Base-by-base conservation (phyloP, 2,113 vertebrate species). In the Ascaphus truei region DNA sequence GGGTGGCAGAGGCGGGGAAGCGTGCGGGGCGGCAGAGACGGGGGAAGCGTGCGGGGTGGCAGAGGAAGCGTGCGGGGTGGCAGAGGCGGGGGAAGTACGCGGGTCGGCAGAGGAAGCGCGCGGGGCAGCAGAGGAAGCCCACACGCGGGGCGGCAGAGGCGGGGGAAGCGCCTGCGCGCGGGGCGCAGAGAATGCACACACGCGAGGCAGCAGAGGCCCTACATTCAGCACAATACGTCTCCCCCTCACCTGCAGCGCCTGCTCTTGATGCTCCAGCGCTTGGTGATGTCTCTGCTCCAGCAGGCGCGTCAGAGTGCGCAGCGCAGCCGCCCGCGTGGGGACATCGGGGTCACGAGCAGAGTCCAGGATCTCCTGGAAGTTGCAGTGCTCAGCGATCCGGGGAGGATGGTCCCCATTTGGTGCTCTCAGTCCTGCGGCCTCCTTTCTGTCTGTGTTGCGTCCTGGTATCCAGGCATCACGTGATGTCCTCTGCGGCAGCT, bases 291-390 rank as follows among this genome's bases (percentile, higher is more conserved):
- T 73, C 12, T 77, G 83, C 1, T 79, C 84, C 47, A 96, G 56
- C 75, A 84, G 84, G 50, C 43, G 68, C 68, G 89, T 79, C 5
- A 99, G 85, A 4, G 3, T 58, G 31, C 95, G 89, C 61, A 98
- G 76, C 15, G 95, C 92, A 0, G 89, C 88, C 0, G 93, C 92
- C 74, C 92, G 81, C 9, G 75, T 55, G 0, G 96, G 92, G 41
- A 97, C 82, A 1, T 96, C 91, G 0, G 92, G 88, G 75, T 98
- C 91, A 1, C 84, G 96, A 2, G 94, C 93, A 1, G 91, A 86
- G 4, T 90, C 12, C 43, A 98, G 79, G 45, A 88, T 69, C 64
- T 86, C 86, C 45, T 73, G 86, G 26, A 68, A 48, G 31, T 59
- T 16, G 7, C 26, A 0, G 4, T 0, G 0, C 1, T 68, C 43